Base-by-base conservation (phyloP, 2,113 vertebrate species). In the Larimichthys crocea region DNA sequence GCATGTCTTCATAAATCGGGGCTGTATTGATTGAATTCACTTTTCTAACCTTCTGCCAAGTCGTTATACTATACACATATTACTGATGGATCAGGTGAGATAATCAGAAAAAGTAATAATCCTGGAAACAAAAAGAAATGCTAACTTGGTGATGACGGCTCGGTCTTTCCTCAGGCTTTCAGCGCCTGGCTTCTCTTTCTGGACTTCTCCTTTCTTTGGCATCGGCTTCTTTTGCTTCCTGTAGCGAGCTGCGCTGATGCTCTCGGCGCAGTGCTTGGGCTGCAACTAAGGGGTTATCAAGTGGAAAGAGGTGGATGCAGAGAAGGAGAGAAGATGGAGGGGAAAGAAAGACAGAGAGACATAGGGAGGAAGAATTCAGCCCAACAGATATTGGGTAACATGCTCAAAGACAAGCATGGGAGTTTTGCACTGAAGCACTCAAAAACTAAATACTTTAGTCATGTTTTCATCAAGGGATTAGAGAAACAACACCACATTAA, bases 101-200 rank as follows among this genome's bases (percentile, higher is more conserved):
- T 15, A 11, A 60, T 2, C 3, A 64, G 14, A 78, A 11, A 56
- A 40, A 16, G 35, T 3, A 35, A 53, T n/a, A 65, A 53, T 56
- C n/a, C 29, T 49, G 16, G 2, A 0, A 80, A 62, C 3, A 24
- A 63, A 5, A 15, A 67, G 10, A 80, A 60, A 70, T 44, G 46
- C 96, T 95, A 86, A 99, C 98, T 94, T 99, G 90, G 97, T 98
- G 78, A 90, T 90, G n/a, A 98, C 6, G 12, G 87, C 93, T 22
- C 97, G 89, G 93, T 99, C 96, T 83, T 96, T 97, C 64, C 98
- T 94, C 69, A 95, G 95, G 88, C 98, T 99, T 89, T 99, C 98
- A 0, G 95, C 89, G 0, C 98, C 98, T 0, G 98, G 97, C 55
- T 97, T 99, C 80, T 97, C 96, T 72, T 94, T 93, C 83, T 95